Evolutionary conservation across 1,140 invertebrate species (phyloP), one percentile per base, ranked within the genome.

Genomic region (Scaptomyza montana): DNA sequence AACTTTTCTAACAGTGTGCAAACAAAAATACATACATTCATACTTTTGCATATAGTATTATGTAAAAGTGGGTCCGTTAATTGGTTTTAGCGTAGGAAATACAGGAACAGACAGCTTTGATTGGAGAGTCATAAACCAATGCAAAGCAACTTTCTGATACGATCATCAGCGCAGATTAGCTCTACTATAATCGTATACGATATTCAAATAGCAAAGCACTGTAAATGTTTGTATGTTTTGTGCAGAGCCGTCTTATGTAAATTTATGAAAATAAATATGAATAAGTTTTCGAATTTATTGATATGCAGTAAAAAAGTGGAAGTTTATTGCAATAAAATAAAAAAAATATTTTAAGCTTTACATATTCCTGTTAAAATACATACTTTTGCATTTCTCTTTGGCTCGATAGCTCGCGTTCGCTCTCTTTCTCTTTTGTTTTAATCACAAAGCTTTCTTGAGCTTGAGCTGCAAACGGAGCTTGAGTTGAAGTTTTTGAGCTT

Each of bases 141-240:
- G 21, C 33, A 47, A 47, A 69, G 61, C 66, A 69, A 69, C 66
- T 69, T 62, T 69, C 66, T 19, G 66, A 62, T 69, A 69, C 59
- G 66, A 62, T 61, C 59, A 47, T 39, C 12, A 33, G 43, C 8
- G 39, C 12, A 13, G 13, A 53, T 47, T 51, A 54, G 66, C 50
- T 30, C 61, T 39, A n/a, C 57, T 6, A 47, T 13, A 8, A 47
- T 36, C 66, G 66, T 69, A 69, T n/a, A 69, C 66, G 66, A 54
- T 62, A 69, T 62, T 69, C 59, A 28, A 7, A 33, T 21, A 16
- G 7, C 28, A 2, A 63, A 21, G 60, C 39, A n/a, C 8, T 33
- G 33, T 13, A 1, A n/a, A 60, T 33, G 45, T 49, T 12, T 25
- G 19, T 2, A 21, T 21, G 19, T 25, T 5, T 25, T 21, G 19